Conservation (phyloP, 2,888 invertebrate genomes). For the Callimorpha dominula region DNA sequence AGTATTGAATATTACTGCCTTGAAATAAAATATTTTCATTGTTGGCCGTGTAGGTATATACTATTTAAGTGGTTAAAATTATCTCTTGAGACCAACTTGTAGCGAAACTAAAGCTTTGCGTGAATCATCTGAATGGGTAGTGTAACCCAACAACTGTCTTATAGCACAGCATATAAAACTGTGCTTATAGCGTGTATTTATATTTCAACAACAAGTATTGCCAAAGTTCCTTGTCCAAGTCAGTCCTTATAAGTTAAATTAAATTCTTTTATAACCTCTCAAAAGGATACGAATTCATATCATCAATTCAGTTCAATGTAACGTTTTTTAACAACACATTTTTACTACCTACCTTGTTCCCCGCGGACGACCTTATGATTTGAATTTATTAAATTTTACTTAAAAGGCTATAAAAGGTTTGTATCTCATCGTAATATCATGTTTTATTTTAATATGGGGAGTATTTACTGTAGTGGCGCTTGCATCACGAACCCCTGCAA, state of each 20-base stretch:
- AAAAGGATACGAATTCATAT: slow-evolving; percentile 30
- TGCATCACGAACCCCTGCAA: neutral
- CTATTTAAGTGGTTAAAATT: neutral
- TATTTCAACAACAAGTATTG: slow-evolving; percentile 23
- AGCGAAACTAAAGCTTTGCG: neutral
- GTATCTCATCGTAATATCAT: neutral
- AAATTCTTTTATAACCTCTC: slow-evolving; percentile 37
- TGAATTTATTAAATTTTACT: slow-evolving; percentile 15
- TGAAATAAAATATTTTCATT: no score
- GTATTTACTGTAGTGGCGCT: neutral
- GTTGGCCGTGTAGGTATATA: neutral
- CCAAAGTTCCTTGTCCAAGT: slow-evolving; percentile 17
- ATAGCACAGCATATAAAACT: no score
- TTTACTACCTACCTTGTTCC: slow-evolving; percentile 14
- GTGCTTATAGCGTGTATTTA: neutral
- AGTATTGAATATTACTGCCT: neutral
- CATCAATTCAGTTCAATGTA: slow-evolving; percentile 37
- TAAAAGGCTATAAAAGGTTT: slow-evolving; percentile 7
- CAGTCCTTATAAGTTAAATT: slow-evolving; percentile 35
- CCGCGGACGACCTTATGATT: slow-evolving; percentile 12
- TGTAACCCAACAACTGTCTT: neutral
- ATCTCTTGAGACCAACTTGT: neutral
- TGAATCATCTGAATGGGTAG: neutral
- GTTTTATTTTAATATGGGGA: neutral
- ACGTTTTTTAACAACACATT: slow-evolving; percentile 23